Base-by-base conservation (phyloP, 2,888 invertebrate genomes). In the Apamea anceps region DNA sequence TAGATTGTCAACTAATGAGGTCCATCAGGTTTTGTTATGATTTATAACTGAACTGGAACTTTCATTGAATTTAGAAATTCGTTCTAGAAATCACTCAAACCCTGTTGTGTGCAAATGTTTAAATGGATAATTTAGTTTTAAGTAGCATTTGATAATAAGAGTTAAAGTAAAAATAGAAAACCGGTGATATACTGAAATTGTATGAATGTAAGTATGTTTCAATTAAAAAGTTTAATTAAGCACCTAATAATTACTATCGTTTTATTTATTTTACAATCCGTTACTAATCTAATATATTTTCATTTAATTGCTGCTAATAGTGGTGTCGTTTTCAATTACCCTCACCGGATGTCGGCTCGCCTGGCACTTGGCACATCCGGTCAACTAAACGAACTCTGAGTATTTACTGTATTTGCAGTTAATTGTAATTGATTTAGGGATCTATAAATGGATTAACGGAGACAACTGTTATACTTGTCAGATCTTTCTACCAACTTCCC, bases 271-370 rank as follows among this genome's bases (percentile, higher is more conserved):
- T 82, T 63, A 57, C 42, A n/a, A 65, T 28, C 68, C 37, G 79
- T 74, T 45, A 60, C 80, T 66, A 80, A 76, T 87, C 51, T n/a
- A 57, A 80, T 81, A 77, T 77, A 65, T 75, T 85, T 84, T 71
- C 60, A 68, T 82, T 79, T 79, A 84, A 85, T 81, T 51, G 28
- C 21, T 28, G 67, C 74, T 87, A 84, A 80, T 87, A 84, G 85
- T 67, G 42, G 81, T 87, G 63, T 85, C 83, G 32, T 67, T 75
- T 75, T 73, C 85, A 89, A 88, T 85, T 81, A 80, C 79, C 68
- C 66, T 28, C 73, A 65, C 89, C 86, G 88, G 88, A 86, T 75
- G 81, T 82, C 78, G 88, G 79, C 79, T 75, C 60, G 79, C 72
- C 28, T 13, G 71, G 45, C 77, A 57, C 28, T 68, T 13, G 62